Conservation (phyloP, 2,113 vertebrate species). For the Ptilorrhoa leucosticta region DNA sequence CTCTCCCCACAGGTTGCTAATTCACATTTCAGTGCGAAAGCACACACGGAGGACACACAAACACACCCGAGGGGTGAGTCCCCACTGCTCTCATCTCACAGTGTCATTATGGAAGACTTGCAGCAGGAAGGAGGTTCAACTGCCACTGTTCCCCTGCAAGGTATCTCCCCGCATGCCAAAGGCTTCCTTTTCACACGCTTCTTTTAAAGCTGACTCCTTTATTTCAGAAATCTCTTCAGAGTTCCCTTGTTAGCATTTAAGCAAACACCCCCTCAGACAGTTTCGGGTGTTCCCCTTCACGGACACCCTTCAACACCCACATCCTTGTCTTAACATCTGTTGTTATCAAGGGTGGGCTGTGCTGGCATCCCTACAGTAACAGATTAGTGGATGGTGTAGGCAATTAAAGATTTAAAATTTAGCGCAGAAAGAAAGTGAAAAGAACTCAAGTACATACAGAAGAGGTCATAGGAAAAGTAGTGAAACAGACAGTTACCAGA, state of each 20-base stretch:
- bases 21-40: fast-evolving
- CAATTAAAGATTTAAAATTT: not conserved
- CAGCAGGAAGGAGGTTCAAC: not conserved
- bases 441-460: not conserved
- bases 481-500: not conserved
- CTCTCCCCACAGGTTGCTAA: not conserved
- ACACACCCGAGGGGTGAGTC: fast-evolving
- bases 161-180: not conserved
- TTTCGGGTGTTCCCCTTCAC: not conserved
- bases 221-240: not conserved
- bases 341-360: not conserved
- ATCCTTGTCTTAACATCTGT: not conserved
- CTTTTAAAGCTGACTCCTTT: not conserved
- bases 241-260: not conserved
- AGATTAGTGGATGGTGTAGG: not conserved
- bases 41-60: fast-evolving
- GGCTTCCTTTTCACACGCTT: not conserved
- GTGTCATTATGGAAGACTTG: not conserved
- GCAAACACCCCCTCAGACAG: not conserved
- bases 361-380: not conserved
- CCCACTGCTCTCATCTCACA: not conserved
- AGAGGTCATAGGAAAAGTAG: not conserved
- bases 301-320: not conserved
- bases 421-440: not conserved
- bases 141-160: not conserved